These are phyloP conservation scores for Lomographa bimaculata DNA, from an alignment of 2,888 invertebrate genomes.

Conservation along the genomic window DNA sequence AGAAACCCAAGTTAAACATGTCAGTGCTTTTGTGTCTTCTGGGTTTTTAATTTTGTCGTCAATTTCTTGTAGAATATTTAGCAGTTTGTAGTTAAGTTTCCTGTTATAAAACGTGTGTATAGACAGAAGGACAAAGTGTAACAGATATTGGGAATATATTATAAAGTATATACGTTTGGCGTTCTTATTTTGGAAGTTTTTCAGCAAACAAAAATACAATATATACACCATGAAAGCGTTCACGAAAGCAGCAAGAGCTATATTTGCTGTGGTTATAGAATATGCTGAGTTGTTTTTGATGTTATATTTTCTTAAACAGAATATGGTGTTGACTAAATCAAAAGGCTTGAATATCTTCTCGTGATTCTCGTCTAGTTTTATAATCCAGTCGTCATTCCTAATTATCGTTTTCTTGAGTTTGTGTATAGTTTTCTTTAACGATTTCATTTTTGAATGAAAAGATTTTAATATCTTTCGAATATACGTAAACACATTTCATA, in stretches of 20 bases:
- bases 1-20: conserved; percentile 8
- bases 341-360: conserved; percentile 18
- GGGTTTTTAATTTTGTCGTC: conserved; percentile 5
- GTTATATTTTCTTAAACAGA: conserved; percentile 13
- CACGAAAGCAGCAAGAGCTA: neutral
- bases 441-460: too few relatives aligned
- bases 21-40: conserved; percentile 10
- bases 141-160: conserved; percentile 5
- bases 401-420: too few relatives aligned
- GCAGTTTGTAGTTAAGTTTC: conserved; percentile 6
- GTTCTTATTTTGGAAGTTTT: too few relatives aligned
- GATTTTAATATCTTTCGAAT: too few relatives aligned
- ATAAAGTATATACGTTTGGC: conserved; percentile 1
- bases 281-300: conserved; percentile 11
- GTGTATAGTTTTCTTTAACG: too few relatives aligned
- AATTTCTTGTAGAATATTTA: conserved; percentile 18
- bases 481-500: too few relatives aligned
- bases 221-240: neutral
- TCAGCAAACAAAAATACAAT: conserved; percentile 5
- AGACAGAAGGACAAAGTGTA: conserved; percentile 2
- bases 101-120: conserved; percentile 9
- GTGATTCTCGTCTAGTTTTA: conserved; percentile 9
- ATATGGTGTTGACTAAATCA: conserved; percentile 2
- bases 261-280: conserved; percentile 5
- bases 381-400: neutral